A percentile compares a stretch with the other conserved stretches of the same genome.
Conservation (phyloP, 2,113 vertebrate species). For the Todiramphus chloris region DNA sequence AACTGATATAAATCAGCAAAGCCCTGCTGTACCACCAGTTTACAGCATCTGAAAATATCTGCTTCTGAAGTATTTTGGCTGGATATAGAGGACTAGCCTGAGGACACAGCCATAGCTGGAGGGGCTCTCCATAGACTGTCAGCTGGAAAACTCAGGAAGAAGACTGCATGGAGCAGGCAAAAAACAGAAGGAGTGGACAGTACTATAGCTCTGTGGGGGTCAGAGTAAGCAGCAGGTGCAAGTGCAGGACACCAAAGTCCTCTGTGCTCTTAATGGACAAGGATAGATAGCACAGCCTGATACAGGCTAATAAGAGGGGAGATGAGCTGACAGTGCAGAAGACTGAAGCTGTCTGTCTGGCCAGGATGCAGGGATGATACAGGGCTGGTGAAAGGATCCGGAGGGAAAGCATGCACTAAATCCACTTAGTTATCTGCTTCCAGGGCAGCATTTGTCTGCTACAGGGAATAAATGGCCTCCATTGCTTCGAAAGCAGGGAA, state of each 20-base stretch:
- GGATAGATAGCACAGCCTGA: neutral
- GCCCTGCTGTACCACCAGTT: neutral
- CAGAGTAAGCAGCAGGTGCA: neutral
- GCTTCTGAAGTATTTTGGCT: neutral
- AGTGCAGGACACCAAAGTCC: neutral
- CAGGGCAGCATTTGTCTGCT: constrained; percentile 14
- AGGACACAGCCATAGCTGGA: neutral
- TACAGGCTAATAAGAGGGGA: neutral
- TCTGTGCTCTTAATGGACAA: neutral
- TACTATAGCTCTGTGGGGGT: neutral
- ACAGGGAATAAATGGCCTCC: constrained; percentile 52
- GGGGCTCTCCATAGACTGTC: neutral
- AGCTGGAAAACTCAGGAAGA: neutral
- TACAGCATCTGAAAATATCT: neutral
- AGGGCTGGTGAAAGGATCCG: neutral
- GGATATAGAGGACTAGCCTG: neutral
- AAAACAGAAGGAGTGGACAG: neutral
- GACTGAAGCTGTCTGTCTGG: neutral
- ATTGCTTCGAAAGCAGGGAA: constrained; percentile 33
- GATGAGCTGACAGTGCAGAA: neutral
- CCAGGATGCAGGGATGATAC: neutral
- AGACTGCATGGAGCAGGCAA: neutral
- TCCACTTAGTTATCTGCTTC: constrained; percentile 13
- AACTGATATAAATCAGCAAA: neutral
- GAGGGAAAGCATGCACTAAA: constrained; percentile 8